Base-by-base conservation (phyloP, 2,113 vertebrate genomes). In the Halichoeres trimaculatus region DNA sequence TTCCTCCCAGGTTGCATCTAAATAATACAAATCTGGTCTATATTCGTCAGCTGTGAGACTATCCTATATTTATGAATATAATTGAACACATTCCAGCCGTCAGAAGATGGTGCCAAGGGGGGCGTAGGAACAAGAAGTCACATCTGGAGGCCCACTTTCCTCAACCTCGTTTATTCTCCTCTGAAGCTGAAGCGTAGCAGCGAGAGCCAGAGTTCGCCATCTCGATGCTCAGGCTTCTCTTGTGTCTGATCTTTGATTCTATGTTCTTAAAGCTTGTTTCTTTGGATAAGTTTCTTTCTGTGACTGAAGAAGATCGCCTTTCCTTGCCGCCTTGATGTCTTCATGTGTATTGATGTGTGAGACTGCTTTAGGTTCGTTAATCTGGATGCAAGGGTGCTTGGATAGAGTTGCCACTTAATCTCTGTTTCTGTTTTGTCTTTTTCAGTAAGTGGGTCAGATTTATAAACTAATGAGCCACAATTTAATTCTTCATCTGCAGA, bases 21-120 rank as follows among this genome's bases (percentile, higher is more conserved):
- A 93, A 93, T 94, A 92, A 94, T 93, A 93, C 88, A 94, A 93
- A 93, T 90, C 89, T 80, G 59, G 86, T 92, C 90, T 93, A 92
- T 94, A 92, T 93, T 91, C 93, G 91, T 92, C 87, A 90, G 85
- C 83, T 79, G 86, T 67, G 88, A 90, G 85, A 89, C 85, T 64
- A 89, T 93, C 80, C 86, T 89, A 89, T 88, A 89, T 93, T 91
- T 90, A 91, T 91, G 87, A 93, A 90, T 85, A 89, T 91, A 91
- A 92, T 84, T 94, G 91, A 94, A 93, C 78, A 81, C 53, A 83
- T 88, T 93, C 92, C 92, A 93, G 91, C 65, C 77, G 69, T 94
- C 89, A 89, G 91, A 92, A 92, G 90, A 84, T 68, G 88, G 61
- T 89, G 92, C 91, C 92, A 92, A 78, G 74, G 75, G 81, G 81